Conservation (phyloP, 2,113 vertebrate species). For the Hippocampus guttulatus region DNA sequence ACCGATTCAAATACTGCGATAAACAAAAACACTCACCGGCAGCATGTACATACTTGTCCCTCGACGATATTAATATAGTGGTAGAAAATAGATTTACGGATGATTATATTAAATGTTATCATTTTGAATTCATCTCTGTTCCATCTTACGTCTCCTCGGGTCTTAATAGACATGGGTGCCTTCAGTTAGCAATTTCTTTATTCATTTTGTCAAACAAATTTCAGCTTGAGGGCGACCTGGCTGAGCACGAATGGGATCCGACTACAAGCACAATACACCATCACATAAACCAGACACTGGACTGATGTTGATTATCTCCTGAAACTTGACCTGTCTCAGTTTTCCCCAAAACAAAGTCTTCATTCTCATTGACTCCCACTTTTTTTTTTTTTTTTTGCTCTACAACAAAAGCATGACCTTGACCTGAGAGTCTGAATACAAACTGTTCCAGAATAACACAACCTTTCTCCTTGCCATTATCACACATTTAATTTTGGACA, state of each 20-base stretch:
- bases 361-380: constrained; percentile 27
- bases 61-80: not conserved
- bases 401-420: constrained; percentile 4
- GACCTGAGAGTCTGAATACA: not conserved
- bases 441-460: not conserved
- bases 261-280: constrained; percentile 21
- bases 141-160: too few species aligned
- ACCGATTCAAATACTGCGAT: not conserved
- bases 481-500: not conserved
- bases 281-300: constrained; percentile 15
- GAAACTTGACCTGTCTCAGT: constrained; percentile 49
- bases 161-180: not conserved
- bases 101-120: not conserved
- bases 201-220: not conserved
- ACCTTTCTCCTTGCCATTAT: constrained; percentile 1
- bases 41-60: not conserved
- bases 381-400: not conserved
- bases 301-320: constrained; percentile 41
- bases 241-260: constrained; percentile 14
- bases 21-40: not conserved
- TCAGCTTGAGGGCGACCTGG: not conserved
- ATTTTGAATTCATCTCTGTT: not conserved
- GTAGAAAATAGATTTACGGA: not conserved
- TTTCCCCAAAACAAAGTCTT: constrained; percentile 51
- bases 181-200: not conserved